Evolutionary conservation across 2,113 vertebrate genomes (phyloP).

Genomic region (Uria aalge): DNA sequence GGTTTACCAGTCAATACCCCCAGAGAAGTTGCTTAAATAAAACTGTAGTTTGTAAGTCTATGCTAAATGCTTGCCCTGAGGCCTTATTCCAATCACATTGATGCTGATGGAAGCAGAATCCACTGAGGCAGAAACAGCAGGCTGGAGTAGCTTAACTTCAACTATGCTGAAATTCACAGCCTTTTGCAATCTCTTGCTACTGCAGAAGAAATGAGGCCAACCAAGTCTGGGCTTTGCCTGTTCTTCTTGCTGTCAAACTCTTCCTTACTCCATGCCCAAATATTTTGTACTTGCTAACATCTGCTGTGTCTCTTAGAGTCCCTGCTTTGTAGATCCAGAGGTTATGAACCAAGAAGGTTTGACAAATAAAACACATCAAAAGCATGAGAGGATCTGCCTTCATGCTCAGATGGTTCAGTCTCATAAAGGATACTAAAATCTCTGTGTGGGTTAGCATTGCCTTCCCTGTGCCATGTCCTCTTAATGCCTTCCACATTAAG

Average conservation of each 20-base stretch:
- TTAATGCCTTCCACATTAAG: not conserved
- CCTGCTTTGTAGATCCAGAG: not conserved
- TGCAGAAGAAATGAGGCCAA: not conserved
- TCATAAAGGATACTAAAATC: not conserved
- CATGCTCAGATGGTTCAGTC: not conserved
- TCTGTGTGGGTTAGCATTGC: not conserved
- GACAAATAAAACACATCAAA: not conserved
- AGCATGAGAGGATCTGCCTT: not conserved
- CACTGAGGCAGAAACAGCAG: conserved; percentile 19
- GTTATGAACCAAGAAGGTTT: not conserved
- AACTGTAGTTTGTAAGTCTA: conserved; percentile 7
- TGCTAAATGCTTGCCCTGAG: conserved; percentile 21
- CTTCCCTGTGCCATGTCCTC: not conserved
- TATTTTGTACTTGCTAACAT: not conserved
- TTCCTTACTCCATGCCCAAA: not conserved
- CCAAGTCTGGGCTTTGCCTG: not conserved
- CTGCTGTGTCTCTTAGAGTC: not conserved
- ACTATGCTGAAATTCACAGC: not conserved
- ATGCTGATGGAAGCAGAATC: conserved; percentile 41
- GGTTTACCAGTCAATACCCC: conserved; percentile 5
- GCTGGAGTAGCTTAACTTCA: not conserved
- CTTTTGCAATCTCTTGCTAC: not conserved
- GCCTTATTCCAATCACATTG: not conserved
- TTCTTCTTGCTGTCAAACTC: not conserved
- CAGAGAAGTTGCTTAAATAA: conserved; percentile 38